A percentile compares a stretch with the other conserved stretches of the same genome.
phyloP scores from a whole-genome alignment of 2,888 invertebrate species.

The Polydrusus cervinus region DNA sequence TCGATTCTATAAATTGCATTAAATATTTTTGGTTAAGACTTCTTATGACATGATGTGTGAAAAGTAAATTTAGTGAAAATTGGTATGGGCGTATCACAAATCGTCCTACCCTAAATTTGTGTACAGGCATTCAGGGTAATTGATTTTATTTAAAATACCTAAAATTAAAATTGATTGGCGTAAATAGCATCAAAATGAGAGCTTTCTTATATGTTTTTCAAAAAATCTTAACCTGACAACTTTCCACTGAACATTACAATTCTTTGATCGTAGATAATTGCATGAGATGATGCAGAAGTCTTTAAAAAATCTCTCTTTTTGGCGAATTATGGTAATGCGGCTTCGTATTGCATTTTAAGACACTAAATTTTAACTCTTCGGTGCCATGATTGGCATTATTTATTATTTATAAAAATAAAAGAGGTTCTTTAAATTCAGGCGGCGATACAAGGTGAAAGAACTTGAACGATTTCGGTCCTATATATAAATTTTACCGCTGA shows the following conservation, averaged over 20 bases:
- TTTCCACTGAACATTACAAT: conserved; percentile 37
- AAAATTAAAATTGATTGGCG: neutral
- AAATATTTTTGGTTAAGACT: too few species aligned
- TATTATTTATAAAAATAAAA: conserved; percentile 50
- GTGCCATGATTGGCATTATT: conserved; percentile 51
- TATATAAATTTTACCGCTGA: conserved; percentile 18
- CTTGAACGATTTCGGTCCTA: conserved; percentile 28
- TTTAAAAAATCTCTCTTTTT: conserved; percentile 48
- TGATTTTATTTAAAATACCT: neutral
- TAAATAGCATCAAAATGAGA: neutral
- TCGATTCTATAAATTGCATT: too few species aligned
- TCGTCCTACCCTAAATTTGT: too few species aligned
- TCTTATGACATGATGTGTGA: too few species aligned
- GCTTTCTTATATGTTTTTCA: neutral
- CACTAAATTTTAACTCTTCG: conserved; percentile 38
- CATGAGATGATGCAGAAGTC: conserved; percentile 41
- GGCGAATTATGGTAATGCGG: conserved; percentile 44
- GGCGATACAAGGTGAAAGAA: conserved; percentile 44
- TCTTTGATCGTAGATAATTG: conserved; percentile 41
- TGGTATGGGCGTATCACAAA: too few species aligned
- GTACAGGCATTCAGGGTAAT: too few species aligned
- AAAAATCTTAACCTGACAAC: conserved; percentile 10
- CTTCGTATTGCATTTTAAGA: conserved; percentile 40
- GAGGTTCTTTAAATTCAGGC: conserved; percentile 45
- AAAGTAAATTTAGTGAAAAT: too few species aligned